Base-by-base conservation (phyloP, 2,797 vertebrate genomes). In the Eremophila alpestris region DNA sequence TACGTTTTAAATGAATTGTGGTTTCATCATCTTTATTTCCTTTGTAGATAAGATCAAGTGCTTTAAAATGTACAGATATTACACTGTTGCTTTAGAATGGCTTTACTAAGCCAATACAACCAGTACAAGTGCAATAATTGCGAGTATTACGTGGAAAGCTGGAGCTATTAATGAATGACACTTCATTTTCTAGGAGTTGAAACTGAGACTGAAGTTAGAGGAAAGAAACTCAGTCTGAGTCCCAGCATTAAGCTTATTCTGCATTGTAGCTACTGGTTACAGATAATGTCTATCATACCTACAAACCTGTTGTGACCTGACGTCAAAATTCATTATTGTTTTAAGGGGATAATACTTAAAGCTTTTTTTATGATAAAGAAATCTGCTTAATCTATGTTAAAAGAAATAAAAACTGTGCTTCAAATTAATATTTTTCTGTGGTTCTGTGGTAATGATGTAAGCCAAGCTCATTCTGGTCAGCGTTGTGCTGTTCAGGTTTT, bases 51-150 rank as follows among this genome's bases (percentile, higher is more conserved):
- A 87, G 48, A 95, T 94, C 58, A 93, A 82, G 96, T 96, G 94
- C 93, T 95, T 93, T 96, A 90, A 95, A 93, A 93, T 95, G 79
- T 96, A 93, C 48, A 94, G 46, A 83, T 89, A 83, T 69, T 83
- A 62, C 91, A 85, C 51, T 89, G 54, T 96, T 93, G 94, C 83
- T 96, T 94, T 96, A 94, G 93, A 83, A 69, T 21, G 95, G 96
- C 93, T 96, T 93, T 93, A 81, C 58, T 89, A 97, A 97, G 96
- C 91, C 90, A 56, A 8, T 70, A 90, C 81, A 94, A 96, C 95
- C 96, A 96, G 95, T 97, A 95, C 83, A 97, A 97, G 97, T 97
- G 97, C 97, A 98, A 98, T 98, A 98, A 97, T 64, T 95, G 96
- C 6, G 2, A 94, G 89, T 96, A 95, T 97, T 95, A 95, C 38